Evolutionary conservation across 1,140 invertebrate genomes (phyloP).

Genomic region (Bacillus rossius): DNA sequence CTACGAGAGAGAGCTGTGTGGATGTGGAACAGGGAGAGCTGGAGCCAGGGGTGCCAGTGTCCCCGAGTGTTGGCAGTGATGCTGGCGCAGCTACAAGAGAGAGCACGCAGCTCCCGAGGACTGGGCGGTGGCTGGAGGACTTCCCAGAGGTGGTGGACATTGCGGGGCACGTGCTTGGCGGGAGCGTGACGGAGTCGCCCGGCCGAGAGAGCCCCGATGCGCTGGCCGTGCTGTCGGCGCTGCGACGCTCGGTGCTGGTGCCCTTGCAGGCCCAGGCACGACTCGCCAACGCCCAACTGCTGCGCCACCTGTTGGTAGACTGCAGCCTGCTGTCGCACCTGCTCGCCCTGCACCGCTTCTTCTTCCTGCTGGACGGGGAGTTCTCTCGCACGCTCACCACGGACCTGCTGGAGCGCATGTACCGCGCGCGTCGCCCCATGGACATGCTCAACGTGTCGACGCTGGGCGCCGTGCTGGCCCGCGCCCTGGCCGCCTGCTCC

Average conservation of each 20-base stretch:
- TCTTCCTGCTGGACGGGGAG: constrained; percentile 70
- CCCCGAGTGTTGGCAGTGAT: too few relatives aligned
- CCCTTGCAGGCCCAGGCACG: background rate
- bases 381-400: constrained; percentile 62
- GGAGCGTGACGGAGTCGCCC: background rate
- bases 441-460: constrained; percentile 61
- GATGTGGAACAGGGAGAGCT: too few relatives aligned
- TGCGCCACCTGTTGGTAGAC: constrained; percentile 62
- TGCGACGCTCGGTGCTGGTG: constrained; percentile 7
- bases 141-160: background rate
- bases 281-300: constrained; percentile 53
- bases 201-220: background rate
- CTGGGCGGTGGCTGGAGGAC: too few relatives aligned
- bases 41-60: too few relatives aligned
- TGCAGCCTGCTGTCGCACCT: constrained; percentile 61
- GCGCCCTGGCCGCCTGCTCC: constrained; percentile 47
- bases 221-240: background rate
- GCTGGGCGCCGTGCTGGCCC: constrained; percentile 58
- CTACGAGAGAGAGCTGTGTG: too few relatives aligned
- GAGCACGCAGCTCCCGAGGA: too few relatives aligned
- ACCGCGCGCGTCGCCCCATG: constrained; percentile 52
- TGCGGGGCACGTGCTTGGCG: background rate
- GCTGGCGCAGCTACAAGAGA: too few relatives aligned
- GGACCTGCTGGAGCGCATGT: constrained; percentile 57
- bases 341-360: constrained; percentile 62